Base-by-base conservation (phyloP, 2,797 vertebrate species). In the Mus minutoides region DNA sequence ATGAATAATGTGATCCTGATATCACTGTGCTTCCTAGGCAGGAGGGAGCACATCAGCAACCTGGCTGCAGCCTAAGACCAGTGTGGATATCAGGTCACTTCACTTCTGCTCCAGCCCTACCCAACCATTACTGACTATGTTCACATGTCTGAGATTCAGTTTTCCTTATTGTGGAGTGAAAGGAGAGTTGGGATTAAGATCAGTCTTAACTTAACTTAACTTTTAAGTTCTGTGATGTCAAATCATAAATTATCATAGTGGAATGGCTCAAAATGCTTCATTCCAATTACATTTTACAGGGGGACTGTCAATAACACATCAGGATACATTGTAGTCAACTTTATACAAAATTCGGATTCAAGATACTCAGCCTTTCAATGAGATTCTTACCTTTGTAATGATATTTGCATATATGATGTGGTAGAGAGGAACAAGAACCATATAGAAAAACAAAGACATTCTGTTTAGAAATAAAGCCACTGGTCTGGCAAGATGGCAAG, bases 21-120 rank as follows among this genome's bases (percentile, higher is more conserved):
- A 13, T 13, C 19, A 22, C 1, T 40, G 29, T 2, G 54, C 9
- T 43, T 78, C 31, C 34, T 4, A 19, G 3, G 2, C 14, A 19
- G 8, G 12, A 92, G 1, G 43, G 11, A 49, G 6, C 14, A 34
- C 1, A 0, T 21, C 24, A n/a, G 26, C 40, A 43, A 17, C 16
- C 21, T 19, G 0, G 16, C 3, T 46, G 4, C 1, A 2, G 21
- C 6, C 40, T 21, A 6, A 0, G 2, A 29, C 3, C 0, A 6
- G 6, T 22, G 6, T 22, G 21, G 2, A 16, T 6, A 5, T 34
- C 14, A 58, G 12, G 10, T 3, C 16, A 6, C 16, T 10, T 54
- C 49, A 29, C 14, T 11, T 88, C n/a, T 24, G 4, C 22, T 19
- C 8, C 64, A 46, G 3, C n/a, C 49, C 31, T 43, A 29, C 26